A percentile compares a stretch with the other conserved stretches of the same genome.
phyloP scores from a whole-genome alignment of 2,888 invertebrate species.

The Liposcelis brunnea region DNA sequence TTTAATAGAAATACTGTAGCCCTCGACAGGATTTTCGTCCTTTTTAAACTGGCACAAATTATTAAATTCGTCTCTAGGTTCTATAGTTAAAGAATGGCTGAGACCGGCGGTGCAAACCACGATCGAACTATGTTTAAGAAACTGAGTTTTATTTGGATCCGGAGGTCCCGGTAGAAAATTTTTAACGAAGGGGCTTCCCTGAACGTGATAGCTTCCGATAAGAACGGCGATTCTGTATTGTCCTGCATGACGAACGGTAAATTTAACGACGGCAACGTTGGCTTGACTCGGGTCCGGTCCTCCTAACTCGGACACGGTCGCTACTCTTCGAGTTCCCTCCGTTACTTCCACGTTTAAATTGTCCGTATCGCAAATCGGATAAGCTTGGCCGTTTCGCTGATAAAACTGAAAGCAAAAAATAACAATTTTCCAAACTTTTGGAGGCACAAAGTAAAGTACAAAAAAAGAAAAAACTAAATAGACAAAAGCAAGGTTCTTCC shows the following conservation, averaged over 20 bases:
- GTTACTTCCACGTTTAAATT: slow-evolving; percentile 74
- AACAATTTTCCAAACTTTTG: too few species aligned
- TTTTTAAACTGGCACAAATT: slow-evolving; percentile 55
- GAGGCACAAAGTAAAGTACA: too few species aligned
- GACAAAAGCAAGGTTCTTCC: not conserved
- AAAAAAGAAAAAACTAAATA: too few species aligned
- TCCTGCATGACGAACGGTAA: slow-evolving; percentile 81
- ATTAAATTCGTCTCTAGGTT: slow-evolving; percentile 82
- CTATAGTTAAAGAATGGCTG: slow-evolving; percentile 61
- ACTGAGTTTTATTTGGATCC: slow-evolving; percentile 65
- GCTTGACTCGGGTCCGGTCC: slow-evolving; percentile 69
- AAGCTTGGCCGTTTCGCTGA: slow-evolving; percentile 85
- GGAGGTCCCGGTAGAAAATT: slow-evolving; percentile 69
- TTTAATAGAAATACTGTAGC: slow-evolving; percentile 28
- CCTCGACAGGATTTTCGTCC: slow-evolving; percentile 41
- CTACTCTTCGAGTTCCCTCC: slow-evolving; percentile 51
- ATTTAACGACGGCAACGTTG: slow-evolving; percentile 75
- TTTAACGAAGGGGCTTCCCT: slow-evolving; percentile 72
- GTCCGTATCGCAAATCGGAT: slow-evolving; percentile 87
- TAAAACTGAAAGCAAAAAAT: slow-evolving; percentile 42
- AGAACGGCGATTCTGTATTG: slow-evolving; percentile 72
- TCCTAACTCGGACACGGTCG: slow-evolving; percentile 73
- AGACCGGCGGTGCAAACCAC: slow-evolving; percentile 66
- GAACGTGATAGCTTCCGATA: slow-evolving; percentile 63
- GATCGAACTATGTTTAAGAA: slow-evolving; percentile 66